These are phyloP conservation scores for Argyrosomus japonicus DNA, from an alignment of 2,113 vertebrate species.

Conservation along the genomic window DNA sequence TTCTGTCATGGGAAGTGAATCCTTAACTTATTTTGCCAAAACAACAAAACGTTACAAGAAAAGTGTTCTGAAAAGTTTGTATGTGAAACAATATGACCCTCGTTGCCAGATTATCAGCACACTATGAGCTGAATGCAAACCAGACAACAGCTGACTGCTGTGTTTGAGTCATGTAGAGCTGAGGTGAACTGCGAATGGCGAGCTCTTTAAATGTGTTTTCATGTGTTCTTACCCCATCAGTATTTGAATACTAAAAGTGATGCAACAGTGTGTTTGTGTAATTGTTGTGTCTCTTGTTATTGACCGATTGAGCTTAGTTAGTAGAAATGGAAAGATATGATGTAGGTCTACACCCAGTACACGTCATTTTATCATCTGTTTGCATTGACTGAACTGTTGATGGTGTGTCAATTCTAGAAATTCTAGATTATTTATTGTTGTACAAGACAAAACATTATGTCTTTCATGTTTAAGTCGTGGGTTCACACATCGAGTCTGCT, in stretches of 20 bases:
- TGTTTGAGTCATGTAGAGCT: conserved; percentile 24
- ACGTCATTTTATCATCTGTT: background rate
- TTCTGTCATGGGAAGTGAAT: conserved; percentile 7
- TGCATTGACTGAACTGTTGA: conserved; percentile 9
- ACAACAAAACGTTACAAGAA: conserved; percentile 23
- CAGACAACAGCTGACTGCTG: conserved; percentile 37
- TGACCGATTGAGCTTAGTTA: background rate
- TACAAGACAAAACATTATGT: conserved; percentile 7
- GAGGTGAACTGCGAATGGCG: conserved; percentile 31
- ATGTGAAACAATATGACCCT: conserved; percentile 40
- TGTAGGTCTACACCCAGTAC: background rate
- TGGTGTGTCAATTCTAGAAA: conserved; percentile 15
- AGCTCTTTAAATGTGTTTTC: conserved; percentile 28
- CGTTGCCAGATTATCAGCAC: conserved; percentile 12
- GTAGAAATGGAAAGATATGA: conserved; percentile 8
- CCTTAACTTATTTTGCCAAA: conserved; percentile 61
- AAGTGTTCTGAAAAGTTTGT: conserved; percentile 11
- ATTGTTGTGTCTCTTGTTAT: conserved; percentile 26
- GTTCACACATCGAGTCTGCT: conserved; percentile 26
- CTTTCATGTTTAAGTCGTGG: conserved; percentile 3
- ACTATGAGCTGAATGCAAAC: conserved; percentile 26
- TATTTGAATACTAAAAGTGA: conserved; percentile 40
- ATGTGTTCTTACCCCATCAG: conserved; percentile 16
- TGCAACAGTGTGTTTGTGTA: conserved; percentile 19
- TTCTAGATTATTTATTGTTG: conserved; percentile 56